phyloP scores from a whole-genome alignment of 2,113 vertebrate species.

The Perca schrenkii region DNA sequence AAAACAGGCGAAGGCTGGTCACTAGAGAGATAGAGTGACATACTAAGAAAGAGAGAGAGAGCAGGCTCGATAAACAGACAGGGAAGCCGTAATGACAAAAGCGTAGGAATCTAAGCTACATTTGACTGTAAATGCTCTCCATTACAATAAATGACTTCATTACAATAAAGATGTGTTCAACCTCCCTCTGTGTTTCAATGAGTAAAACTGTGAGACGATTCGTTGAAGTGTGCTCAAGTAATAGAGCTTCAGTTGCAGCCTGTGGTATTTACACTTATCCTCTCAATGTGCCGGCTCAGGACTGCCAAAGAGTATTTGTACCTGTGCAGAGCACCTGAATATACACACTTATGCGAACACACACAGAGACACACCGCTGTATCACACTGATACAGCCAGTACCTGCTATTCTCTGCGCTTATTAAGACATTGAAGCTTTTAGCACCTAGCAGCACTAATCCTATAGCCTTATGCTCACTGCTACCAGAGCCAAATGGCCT shows the following conservation, averaged over 20 bases:
- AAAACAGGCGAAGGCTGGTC: slow-evolving; percentile 5
- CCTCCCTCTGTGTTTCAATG: slow-evolving; percentile 76
- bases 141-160: slow-evolving; percentile 77
- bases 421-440: slow-evolving; percentile 80
- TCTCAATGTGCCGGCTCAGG: slow-evolving; percentile 55
- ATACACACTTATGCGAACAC: slow-evolving; percentile 21
- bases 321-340: slow-evolving; percentile 56
- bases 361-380: slow-evolving; percentile 51
- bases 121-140: slow-evolving; percentile 65
- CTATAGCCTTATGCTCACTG: slow-evolving; percentile 76
- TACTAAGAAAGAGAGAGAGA: slow-evolving; percentile 2
- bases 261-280: slow-evolving; percentile 77
- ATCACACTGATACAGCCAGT: slow-evolving; percentile 39
- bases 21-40: slow-evolving; percentile 2
- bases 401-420: slow-evolving; percentile 59
- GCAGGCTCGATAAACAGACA: not conserved
- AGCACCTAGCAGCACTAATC: slow-evolving; percentile 82
- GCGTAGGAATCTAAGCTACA: slow-evolving; percentile 45
- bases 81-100: slow-evolving; percentile 32
- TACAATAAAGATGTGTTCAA: slow-evolving; percentile 75
- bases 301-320: slow-evolving; percentile 52
- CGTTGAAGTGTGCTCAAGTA: slow-evolving; percentile 73
- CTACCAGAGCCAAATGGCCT: slow-evolving; percentile 67
- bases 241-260: slow-evolving; percentile 69
- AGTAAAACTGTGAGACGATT: slow-evolving; percentile 67